These are phyloP conservation scores for Cherax quadricarinatus DNA, from an alignment of 1,140 invertebrate genomes.

Conservation along the genomic window DNA sequence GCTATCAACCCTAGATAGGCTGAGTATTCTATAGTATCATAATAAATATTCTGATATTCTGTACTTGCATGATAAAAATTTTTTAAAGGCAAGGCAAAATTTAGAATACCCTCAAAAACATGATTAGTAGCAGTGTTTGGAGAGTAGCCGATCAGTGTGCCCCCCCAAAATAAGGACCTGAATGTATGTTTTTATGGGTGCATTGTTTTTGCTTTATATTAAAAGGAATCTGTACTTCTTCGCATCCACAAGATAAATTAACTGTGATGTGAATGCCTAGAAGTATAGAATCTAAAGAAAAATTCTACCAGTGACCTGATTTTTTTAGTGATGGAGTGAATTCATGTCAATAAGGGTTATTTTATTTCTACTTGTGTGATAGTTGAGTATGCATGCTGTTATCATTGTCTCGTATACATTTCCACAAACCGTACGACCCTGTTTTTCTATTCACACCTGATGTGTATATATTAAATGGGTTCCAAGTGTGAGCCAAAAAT, in stretches of 20 bases:
- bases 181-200: constrained; percentile 41
- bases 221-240: constrained; percentile 38
- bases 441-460: constrained; percentile 58
- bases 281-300: constrained; percentile 40
- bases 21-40: not conserved
- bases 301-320: constrained; percentile 68
- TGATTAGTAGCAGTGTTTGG: not conserved
- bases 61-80: constrained; percentile 2
- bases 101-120: not conserved
- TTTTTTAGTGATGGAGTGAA: constrained; percentile 60
- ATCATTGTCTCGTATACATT: constrained; percentile 59
- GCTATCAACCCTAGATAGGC: not conserved
- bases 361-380: constrained; percentile 61
- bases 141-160: not conserved
- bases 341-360: constrained; percentile 52
- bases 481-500: constrained; percentile 20
- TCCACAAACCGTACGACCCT: constrained; percentile 55
- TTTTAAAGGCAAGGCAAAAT: not conserved
- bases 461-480: constrained; percentile 51
- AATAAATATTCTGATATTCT: not conserved
- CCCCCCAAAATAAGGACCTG: not conserved
- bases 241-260: constrained; percentile 19
- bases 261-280: constrained; percentile 23
- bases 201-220: constrained; percentile 50
- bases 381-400: constrained; percentile 55